These are phyloP conservation scores for Ganaspis sp. DNA, from an alignment of 1,140 invertebrate genomes.

Conservation along the genomic window DNA sequence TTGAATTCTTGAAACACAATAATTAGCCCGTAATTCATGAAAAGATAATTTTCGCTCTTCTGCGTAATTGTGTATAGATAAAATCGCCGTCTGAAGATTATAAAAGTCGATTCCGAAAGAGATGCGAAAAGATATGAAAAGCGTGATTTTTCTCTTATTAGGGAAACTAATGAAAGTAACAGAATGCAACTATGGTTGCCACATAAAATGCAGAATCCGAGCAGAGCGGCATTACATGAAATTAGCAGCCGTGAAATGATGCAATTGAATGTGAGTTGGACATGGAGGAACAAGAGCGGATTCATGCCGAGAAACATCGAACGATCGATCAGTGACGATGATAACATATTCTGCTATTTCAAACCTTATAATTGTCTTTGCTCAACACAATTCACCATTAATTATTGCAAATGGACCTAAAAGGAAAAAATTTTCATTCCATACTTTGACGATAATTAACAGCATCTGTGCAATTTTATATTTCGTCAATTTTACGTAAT, in stretches of 20 bases:
- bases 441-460: too few species aligned
- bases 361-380: slow-evolving; percentile 16
- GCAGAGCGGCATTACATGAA: slow-evolving; percentile 49
- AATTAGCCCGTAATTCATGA: too few species aligned
- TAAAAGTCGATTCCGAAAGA: background rate
- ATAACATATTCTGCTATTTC: slow-evolving; percentile 16
- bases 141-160: slow-evolving; percentile 7
- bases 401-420: background rate
- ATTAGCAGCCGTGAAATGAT: slow-evolving; percentile 55
- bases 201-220: slow-evolving; percentile 52
- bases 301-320: slow-evolving; percentile 20
- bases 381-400: background rate
- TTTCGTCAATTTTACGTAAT: too few species aligned
- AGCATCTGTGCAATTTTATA: too few species aligned
- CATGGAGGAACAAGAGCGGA: slow-evolving; percentile 37
- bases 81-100: background rate
- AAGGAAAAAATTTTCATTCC: background rate
- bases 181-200: slow-evolving; percentile 48
- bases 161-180: slow-evolving; percentile 46
- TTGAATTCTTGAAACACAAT: background rate
- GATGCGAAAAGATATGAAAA: slow-evolving; percentile 1
- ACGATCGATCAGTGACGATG: slow-evolving; percentile 21
- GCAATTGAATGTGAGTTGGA: slow-evolving; percentile 47
- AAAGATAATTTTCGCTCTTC: slow-evolving; percentile 2
- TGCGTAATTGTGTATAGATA: slow-evolving; percentile 9